Evolutionary conservation across 1,140 invertebrate species (phyloP).

Genomic region (Tetramorium alpestre): DNA sequence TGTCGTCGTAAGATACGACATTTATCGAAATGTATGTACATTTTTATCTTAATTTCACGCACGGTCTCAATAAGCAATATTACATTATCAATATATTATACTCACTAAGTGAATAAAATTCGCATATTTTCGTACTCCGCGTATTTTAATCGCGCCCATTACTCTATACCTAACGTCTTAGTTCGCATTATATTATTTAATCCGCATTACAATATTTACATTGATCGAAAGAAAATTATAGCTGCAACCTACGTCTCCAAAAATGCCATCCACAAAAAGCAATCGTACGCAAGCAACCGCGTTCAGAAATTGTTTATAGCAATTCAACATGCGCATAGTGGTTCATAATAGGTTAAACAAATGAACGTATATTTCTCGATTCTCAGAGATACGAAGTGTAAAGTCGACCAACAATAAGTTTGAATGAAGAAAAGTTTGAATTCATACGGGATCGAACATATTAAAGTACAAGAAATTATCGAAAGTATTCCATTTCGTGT

Average conservation of each 20-base stretch:
- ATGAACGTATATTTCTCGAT: not conserved
- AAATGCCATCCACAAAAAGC: not conserved
- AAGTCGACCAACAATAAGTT: not conserved
- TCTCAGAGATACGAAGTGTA: not conserved
- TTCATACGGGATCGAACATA: not conserved
- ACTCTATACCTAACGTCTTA: not conserved
- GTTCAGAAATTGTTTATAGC: not conserved
- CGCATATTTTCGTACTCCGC: not conserved
- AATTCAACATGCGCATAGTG: not conserved
- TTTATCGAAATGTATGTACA: not conserved
- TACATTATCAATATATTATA: not conserved
- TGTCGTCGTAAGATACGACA: not conserved
- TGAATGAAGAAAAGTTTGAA: not conserved
- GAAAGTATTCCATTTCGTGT: not conserved
- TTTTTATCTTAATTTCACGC: slow-evolving; percentile 24
- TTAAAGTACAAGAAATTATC: not conserved
- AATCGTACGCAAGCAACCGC: not conserved
- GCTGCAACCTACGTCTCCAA: not conserved
- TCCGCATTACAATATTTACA: slow-evolving; percentile 24
- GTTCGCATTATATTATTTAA: slow-evolving; percentile 33
- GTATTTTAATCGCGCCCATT: not conserved
- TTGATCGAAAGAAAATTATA: slow-evolving; percentile 19
- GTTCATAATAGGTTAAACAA: not conserved
- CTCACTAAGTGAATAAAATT: too few species aligned
- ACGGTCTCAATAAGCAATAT: not conserved